A percentile compares a stretch with the other conserved stretches of the same genome.
Evolutionary conservation across 2,888 invertebrate species (phyloP).

Genomic region (Idaea aversata): DNA sequence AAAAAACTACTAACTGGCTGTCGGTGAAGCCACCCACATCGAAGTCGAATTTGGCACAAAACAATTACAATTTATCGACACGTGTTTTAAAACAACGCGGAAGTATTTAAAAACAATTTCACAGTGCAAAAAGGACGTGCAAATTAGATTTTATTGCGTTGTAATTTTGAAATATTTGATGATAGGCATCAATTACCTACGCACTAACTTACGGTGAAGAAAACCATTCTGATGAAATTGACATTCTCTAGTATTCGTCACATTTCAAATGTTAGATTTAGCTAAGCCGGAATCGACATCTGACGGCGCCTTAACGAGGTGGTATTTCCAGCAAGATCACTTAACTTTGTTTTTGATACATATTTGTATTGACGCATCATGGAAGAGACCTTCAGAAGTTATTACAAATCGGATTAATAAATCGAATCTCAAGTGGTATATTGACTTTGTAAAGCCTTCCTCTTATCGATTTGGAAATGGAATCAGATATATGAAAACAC

Average conservation of each 20-base stretch:
- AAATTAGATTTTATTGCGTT: not conserved
- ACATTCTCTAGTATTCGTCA: not conserved
- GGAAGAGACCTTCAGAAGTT: not conserved
- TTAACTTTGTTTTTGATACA: not conserved
- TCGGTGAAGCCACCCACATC: slow-evolving; percentile 58
- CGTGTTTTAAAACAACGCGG: not conserved
- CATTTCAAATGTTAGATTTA: not conserved
- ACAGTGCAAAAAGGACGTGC: not conserved
- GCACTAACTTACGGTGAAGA: not conserved
- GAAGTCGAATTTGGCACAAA: slow-evolving; percentile 50
- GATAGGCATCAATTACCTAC: not conserved
- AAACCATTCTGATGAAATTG: not conserved
- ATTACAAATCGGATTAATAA: not conserved
- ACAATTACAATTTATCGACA: slow-evolving; percentile 33
- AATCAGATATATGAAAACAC: not conserved
- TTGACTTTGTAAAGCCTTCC: not conserved
- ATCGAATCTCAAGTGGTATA: not conserved
- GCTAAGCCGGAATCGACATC: too few species aligned
- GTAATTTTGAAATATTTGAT: not conserved
- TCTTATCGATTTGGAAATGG: not conserved
- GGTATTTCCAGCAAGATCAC: too few species aligned
- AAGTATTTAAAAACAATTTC: not conserved
- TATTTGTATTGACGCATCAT: not conserved
- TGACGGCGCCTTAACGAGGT: too few species aligned
- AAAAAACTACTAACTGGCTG: not conserved